Evolutionary conservation across 2,888 invertebrate genomes (phyloP).

Genomic region (Agrilus cyanescens): DNA sequence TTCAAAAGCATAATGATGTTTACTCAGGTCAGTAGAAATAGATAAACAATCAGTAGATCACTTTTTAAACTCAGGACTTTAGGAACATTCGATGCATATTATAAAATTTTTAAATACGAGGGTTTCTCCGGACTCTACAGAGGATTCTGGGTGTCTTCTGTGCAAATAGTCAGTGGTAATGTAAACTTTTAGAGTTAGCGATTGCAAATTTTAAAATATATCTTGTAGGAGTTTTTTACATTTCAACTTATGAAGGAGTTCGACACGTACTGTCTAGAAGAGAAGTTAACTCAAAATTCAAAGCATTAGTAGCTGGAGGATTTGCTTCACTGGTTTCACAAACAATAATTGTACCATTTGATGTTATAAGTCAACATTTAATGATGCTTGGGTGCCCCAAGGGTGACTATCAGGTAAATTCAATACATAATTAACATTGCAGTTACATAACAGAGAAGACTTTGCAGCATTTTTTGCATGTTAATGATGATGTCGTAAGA

Average conservation of each 20-base stretch:
- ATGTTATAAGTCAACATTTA: constrained; percentile 91
- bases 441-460: constrained; percentile 14
- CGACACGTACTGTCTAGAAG: constrained; percentile 64
- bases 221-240: constrained; percentile 74
- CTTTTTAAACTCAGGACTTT: constrained; percentile 13
- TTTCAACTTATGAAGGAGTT: constrained; percentile 87
- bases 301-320: constrained; percentile 80
- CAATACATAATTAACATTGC: background rate
- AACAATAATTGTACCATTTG: constrained; percentile 92
- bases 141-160: constrained; percentile 91
- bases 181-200: background rate
- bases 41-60: background rate
- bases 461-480: constrained; percentile 58
- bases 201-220: background rate
- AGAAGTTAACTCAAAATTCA: constrained; percentile 50
- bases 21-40: constrained; percentile 52
- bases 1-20: constrained; percentile 69
- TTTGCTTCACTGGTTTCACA: constrained; percentile 88
- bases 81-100: constrained; percentile 77
- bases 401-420: constrained; percentile 22
- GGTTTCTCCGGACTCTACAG: constrained; percentile 80
- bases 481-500: constrained; percentile 48
- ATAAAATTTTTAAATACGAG: constrained; percentile 74
- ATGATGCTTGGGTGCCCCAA: constrained; percentile 70
- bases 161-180: constrained; percentile 42